A percentile compares a stretch with the other conserved stretches of the same genome.
Conservation (phyloP, 64 coral and sea anemone genomes). For the Platygyra sinensis region DNA sequence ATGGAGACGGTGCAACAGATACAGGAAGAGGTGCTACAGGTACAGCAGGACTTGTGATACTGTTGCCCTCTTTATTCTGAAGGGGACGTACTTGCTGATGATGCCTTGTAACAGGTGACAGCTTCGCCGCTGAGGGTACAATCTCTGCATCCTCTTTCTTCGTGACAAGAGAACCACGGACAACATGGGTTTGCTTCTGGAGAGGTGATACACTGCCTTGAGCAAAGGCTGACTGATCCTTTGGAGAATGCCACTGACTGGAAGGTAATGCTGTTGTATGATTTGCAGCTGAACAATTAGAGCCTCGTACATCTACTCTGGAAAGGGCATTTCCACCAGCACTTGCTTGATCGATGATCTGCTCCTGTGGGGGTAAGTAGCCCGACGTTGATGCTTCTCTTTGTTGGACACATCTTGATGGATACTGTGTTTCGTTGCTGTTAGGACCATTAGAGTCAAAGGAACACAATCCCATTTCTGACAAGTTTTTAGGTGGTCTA, state of each 20-base stretch:
- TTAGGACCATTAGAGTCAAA: background rate
- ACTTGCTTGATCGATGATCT: background rate
- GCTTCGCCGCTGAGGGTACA: background rate
- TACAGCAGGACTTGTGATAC: background rate
- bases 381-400: background rate
- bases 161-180: background rate
- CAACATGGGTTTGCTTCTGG: background rate
- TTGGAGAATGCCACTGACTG: too few species aligned
- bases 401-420: background rate
- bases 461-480: background rate
- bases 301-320: background rate
- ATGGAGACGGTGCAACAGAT: background rate
- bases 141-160: background rate
- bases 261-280: too few species aligned
- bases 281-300: background rate
- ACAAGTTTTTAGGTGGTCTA: background rate
- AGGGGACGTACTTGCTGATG: background rate
- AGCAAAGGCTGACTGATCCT: too few species aligned
- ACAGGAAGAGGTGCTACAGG: background rate
- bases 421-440: background rate
- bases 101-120: background rate
- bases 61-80: background rate
- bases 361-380: background rate
- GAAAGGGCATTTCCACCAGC: background rate
- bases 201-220: background rate